These are phyloP conservation scores for Porites australiensis DNA, from an alignment of 64 coral and sea anemone genomes.

Conservation along the genomic window DNA sequence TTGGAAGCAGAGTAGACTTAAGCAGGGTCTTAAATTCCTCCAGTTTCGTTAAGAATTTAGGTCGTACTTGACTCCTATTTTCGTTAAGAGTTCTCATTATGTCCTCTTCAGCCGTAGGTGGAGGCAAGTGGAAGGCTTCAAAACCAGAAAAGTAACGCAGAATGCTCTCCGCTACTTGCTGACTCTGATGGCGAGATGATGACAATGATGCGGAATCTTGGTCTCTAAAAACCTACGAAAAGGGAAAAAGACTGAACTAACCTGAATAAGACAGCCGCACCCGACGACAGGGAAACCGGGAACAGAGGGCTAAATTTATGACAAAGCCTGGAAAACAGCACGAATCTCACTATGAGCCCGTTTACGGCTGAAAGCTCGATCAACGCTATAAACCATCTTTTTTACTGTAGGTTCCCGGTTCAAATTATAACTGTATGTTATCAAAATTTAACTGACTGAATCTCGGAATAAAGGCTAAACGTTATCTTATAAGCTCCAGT, in stretches of 20 bases:
- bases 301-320: no score
- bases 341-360: no score
- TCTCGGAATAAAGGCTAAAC: no score
- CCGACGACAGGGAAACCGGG: neutral
- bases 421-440: no score
- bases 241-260: neutral
- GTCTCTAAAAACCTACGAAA: constrained; percentile 48
- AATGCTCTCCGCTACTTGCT: constrained; percentile 66
- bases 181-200: neutral
- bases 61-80: neutral
- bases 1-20: neutral
- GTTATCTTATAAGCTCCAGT: no score
- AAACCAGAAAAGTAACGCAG: constrained; percentile 68
- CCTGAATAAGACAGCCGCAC: neutral
- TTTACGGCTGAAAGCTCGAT: no score
- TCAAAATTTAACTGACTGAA: no score
- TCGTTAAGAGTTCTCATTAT: neutral
- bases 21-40: neutral
- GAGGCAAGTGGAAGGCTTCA: constrained; percentile 68
- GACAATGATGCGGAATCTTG: neutral
- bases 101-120: constrained; percentile 58
- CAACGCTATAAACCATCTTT: no score
- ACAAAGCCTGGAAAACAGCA: no score
- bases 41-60: neutral
- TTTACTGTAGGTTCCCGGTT: no score